Conservation (phyloP, 1,140 invertebrate genomes). For the Calliphora vicina region DNA sequence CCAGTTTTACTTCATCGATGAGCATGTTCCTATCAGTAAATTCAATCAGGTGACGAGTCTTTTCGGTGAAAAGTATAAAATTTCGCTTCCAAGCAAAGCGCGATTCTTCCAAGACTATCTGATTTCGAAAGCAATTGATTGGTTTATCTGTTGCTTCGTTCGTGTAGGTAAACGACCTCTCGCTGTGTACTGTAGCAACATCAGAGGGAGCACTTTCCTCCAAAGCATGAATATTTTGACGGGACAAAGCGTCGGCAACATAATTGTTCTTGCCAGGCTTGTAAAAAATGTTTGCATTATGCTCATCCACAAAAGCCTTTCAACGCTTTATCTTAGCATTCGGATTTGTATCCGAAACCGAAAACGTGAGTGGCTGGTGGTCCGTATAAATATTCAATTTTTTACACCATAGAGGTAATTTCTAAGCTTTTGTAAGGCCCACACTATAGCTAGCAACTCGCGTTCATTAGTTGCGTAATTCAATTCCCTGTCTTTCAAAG, state of each 20-base stretch:
- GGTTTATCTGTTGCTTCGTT: no score
- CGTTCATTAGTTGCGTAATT: slow-evolving; percentile 33
- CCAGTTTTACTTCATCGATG: no score
- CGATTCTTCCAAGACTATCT: no score
- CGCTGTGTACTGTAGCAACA: no score
- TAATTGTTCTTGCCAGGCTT: slow-evolving; percentile 12
- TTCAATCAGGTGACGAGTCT: no score
- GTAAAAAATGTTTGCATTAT: background rate
- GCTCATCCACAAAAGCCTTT: slow-evolving; percentile 43
- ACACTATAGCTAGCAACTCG: slow-evolving; percentile 26
- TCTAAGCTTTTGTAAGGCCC: slow-evolving; percentile 16
- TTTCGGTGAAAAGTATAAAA: no score
- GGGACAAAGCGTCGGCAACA: background rate
- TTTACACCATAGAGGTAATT: slow-evolving; percentile 20
- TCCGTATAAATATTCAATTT: slow-evolving; percentile 25
- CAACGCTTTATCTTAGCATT: slow-evolving; percentile 64
- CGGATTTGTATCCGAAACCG: background rate
- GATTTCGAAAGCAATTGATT: no score
- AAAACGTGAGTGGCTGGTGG: slow-evolving; percentile 29
- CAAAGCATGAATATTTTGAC: no score
- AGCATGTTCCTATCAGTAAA: no score
- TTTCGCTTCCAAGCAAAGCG: no score
- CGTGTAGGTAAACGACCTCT: no score
- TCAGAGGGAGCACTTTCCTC: no score
- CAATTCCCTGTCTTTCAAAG: background rate